phyloP scores from a whole-genome alignment of 1,140 invertebrate genomes.

The Colletes latitarsis region DNA sequence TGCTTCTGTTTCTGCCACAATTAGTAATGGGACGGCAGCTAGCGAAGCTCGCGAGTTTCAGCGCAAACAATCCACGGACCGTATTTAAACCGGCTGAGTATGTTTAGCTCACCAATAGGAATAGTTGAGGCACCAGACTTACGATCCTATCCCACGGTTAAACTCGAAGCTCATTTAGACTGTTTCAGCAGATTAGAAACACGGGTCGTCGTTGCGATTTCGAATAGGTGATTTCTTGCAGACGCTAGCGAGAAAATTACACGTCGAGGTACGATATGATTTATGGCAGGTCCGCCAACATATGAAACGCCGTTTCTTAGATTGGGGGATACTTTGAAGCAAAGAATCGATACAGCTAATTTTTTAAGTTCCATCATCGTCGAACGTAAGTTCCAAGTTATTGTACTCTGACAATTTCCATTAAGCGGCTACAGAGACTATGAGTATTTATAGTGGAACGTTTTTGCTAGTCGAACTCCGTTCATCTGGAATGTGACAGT shows the following conservation, averaged over 20 bases:
- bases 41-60: slow-evolving; percentile 20
- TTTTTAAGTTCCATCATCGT: not conserved
- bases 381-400: too few species aligned
- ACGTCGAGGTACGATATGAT: not conserved
- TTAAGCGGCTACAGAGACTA: too few species aligned
- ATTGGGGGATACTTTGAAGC: not conserved
- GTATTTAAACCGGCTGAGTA: slow-evolving; percentile 34
- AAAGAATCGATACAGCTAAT: not conserved
- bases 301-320: not conserved
- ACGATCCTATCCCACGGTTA: slow-evolving; percentile 8
- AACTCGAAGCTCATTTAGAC: slow-evolving; percentile 28
- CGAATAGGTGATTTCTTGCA: slow-evolving; percentile 2
- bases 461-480: too few species aligned
- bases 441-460: too few species aligned
- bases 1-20: slow-evolving; percentile 42
- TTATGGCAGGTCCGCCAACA: too few species aligned
- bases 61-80: slow-evolving; percentile 34
- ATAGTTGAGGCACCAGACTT: slow-evolving; percentile 34
- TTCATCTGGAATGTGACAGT: too few species aligned
- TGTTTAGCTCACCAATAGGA: slow-evolving; percentile 25
- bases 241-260: not conserved
- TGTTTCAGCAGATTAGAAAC: slow-evolving; percentile 1
- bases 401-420: too few species aligned
- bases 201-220: slow-evolving; percentile 3
- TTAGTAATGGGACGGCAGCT: slow-evolving; percentile 39